phyloP scores from a whole-genome alignment of 1,140 invertebrate genomes.

The Colletes latitarsis region DNA sequence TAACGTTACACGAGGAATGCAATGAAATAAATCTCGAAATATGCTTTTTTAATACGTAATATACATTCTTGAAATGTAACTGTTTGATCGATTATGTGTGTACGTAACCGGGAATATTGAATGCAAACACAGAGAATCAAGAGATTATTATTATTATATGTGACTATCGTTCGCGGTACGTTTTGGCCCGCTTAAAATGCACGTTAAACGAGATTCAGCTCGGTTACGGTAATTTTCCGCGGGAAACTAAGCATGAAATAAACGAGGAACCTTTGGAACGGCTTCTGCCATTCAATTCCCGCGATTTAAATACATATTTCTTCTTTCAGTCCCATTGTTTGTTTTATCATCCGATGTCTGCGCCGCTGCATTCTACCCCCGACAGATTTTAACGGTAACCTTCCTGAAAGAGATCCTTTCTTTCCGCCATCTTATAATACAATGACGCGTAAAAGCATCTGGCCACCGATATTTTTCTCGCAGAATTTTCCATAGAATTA shows the following conservation, averaged over 20 bases:
- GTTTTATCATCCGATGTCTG: no score
- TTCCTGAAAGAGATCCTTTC: no score
- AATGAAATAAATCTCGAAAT: conserved; percentile 14
- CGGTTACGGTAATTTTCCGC: conserved; percentile 18
- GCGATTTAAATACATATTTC: not conserved
- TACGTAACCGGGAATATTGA: not conserved
- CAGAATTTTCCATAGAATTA: no score
- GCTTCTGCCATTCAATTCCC: no score
- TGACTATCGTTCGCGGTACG: conserved; percentile 14
- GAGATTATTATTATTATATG: not conserved
- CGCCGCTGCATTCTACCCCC: no score
- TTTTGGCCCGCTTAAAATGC: not conserved
- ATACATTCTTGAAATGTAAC: conserved; percentile 22
- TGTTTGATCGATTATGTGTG: no score
- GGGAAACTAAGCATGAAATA: conserved; percentile 24
- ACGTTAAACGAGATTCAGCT: conserved; percentile 13
- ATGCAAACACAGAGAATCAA: not conserved
- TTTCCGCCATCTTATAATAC: no score
- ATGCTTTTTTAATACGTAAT: no score
- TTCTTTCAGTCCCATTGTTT: not conserved
- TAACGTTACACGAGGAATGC: conserved; percentile 9
- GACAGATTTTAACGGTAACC: no score
- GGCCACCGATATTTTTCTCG: no score
- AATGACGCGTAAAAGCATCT: no score
- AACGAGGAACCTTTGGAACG: not conserved